Evolutionary conservation across 2,797 vertebrate genomes (phyloP), one percentile per base, ranked within the genome.

Genomic region (Erethizon dorsatum): DNA sequence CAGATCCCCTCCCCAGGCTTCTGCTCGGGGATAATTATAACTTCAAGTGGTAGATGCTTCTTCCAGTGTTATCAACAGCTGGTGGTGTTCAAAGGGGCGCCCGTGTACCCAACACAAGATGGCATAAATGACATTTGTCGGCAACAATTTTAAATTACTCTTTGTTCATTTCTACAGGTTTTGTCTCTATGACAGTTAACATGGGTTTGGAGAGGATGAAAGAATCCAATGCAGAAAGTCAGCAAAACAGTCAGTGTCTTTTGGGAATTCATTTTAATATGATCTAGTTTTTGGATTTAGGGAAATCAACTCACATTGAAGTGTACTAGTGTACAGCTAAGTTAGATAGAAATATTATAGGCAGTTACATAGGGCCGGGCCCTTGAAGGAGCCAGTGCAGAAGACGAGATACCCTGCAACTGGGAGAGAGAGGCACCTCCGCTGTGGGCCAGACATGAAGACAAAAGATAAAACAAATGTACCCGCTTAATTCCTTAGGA

Each of bases 241-340:
- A 82, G 45, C 67, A 31, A 78, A 88, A 24, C 79, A 78, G 20
- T 18, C 63, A 15, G 28, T 73, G 41, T 54, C 31, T 83, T 91
- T 91, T 88, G 33, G 41, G 41, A 85, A 63, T 26, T 79, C 41
- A 69, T 88, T 93, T 71, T 79, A 67, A 83, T 26, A 33, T 57
- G 13, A 47, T 71, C 6, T 47, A 13, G 33, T 63, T 77, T 75
- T 95, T 83, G 50, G 75, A 22, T 57, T 95, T 79, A 14, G 28
- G 79, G 50, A 96, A 17, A 86, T 85, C 37, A 80, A 41, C 28
- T 95, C 41, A n/a, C 7, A 57, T 80, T 87, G 83, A 59, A 69
- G 24, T 85, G 11, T 54, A 61, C 7, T 41, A 41, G 37, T 41
- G 37, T 41, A n/a, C 37, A 41, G 37, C 37, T 41, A 41, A 41